Evolutionary conservation across 2,797 vertebrate species (phyloP).

Genomic region (Nannoperca australis): DNA sequence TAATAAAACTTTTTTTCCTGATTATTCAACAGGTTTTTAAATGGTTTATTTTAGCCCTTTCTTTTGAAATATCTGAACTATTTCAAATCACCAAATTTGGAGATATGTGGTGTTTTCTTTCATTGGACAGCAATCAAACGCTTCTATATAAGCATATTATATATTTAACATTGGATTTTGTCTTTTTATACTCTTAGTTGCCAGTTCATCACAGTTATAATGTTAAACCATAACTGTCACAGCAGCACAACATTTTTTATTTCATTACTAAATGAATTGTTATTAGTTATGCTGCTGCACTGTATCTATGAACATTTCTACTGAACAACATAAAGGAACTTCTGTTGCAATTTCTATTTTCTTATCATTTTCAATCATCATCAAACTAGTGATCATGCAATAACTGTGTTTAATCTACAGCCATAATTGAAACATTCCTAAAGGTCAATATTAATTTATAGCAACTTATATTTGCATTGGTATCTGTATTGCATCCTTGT

Average conservation of each 20-base stretch:
- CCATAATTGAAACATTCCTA: too few species aligned
- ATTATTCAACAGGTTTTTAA: not conserved
- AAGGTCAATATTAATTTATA: too few species aligned
- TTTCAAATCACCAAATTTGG: not conserved
- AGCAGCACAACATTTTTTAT: not conserved
- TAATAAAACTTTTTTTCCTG: too few species aligned
- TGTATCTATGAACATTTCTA: not conserved
- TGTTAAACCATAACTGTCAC: not conserved
- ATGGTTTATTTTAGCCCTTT: not conserved
- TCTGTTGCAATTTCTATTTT: not conserved
- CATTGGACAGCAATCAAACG: not conserved
- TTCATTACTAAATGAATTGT: not conserved
- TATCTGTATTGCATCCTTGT: too few species aligned
- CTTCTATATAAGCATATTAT: not conserved
- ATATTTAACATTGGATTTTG: not conserved
- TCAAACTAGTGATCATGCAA: too few species aligned
- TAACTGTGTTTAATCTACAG: too few species aligned
- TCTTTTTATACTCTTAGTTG: not conserved
- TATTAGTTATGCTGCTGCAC: not conserved
- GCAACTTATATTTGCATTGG: too few species aligned
- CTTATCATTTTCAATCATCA: not conserved
- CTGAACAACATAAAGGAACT: not conserved
- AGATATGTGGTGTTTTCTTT: not conserved
- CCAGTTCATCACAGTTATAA: not conserved
- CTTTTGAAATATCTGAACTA: not conserved